Evolutionary conservation across 2,113 vertebrate species (phyloP), one percentile per base, ranked within the genome.

Genomic region (Brachyistius frenatus): DNA sequence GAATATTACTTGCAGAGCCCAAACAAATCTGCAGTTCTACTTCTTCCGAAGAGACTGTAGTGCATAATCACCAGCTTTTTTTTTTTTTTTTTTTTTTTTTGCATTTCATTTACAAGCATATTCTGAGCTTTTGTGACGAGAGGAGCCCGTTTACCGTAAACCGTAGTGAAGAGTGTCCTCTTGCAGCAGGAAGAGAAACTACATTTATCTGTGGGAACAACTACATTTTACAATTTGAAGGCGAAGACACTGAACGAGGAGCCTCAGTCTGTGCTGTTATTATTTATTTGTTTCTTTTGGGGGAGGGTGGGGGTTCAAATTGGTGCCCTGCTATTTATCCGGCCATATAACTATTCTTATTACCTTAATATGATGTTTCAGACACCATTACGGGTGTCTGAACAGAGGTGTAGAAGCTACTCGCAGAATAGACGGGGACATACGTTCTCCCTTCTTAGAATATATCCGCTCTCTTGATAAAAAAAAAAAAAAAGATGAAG

Each of bases 401-500:
- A 81, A 69, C 52, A 33, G 62, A 72, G 64, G 78, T 83, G 41
- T 62, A 49, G 80, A 66, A 61, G 69, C 65, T 77, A 66, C 74
- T 87, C 57, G 33, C 77, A 44, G 65, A 52, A 75, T 72, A 73
- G 69, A 84, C 72, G 44, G 71, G 33, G 61, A 82, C 91, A 92
- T 84, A 89, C 89, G 86, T 66, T 85, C 86, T 84, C 84, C 76
- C 33, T 82, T 83, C 84, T 90, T 79, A 88, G 86, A 93, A 92
- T 90, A 89, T 84, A 91, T 93, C 82, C 68, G 44, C 60, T 33
- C 70, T 80, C 82, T 66, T 87, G 89, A 88, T 91, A 93, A 87
- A 93, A 87, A 81, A 23, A 89, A 93, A 87, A 93, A 87, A 81
- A 23, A 89, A 91, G 87, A 94, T 93, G 83, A 89, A 93, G 75